Percentiles rank a stretch among this genome's conserved stretches.
Conservation (phyloP, 2,888 invertebrate genomes). For the Andrena fulva region DNA sequence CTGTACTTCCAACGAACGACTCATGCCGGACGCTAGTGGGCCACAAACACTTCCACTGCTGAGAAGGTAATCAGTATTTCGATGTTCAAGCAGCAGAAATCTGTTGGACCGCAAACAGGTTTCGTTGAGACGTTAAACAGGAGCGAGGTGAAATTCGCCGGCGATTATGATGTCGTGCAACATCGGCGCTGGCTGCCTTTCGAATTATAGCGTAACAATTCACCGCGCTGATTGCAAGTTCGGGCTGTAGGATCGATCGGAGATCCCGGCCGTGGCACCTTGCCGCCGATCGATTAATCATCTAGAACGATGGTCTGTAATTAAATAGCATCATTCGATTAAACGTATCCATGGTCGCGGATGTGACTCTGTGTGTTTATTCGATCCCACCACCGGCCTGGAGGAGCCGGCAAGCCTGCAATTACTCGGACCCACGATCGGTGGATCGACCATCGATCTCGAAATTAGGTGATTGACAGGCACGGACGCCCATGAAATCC, state of each 20-base stretch:
- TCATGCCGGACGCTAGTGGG: neutral
- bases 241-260: conserved; percentile 2
- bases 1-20: neutral
- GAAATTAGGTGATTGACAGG: conserved; percentile 73
- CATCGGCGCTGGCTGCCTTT: conserved; percentile 2
- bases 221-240: conserved; percentile 41
- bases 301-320: conserved; percentile 64
- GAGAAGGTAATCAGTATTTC: neutral
- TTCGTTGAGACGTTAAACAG: conserved; percentile 16
- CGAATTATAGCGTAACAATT: conserved; percentile 32
- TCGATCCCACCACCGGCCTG: conserved; percentile 45
- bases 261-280: conserved; percentile 30
- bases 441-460: conserved; percentile 57
- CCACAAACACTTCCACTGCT: neutral
- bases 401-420: conserved; percentile 60
- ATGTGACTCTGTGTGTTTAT: conserved; percentile 69
- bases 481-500: conserved; percentile 51
- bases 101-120: conserved; percentile 13
- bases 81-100: neutral
- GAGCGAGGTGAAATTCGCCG: conserved; percentile 15
- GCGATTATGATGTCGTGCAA: conserved; percentile 30
- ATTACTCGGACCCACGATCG: conserved; percentile 59
- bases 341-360: conserved; percentile 59
- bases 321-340: conserved; percentile 75
- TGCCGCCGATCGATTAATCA: conserved; percentile 67